Percentiles rank a stretch among this genome's conserved stretches.
These are phyloP conservation scores for Sialia sialis DNA, from an alignment of 2,113 vertebrate species.

Conservation along the genomic window DNA sequence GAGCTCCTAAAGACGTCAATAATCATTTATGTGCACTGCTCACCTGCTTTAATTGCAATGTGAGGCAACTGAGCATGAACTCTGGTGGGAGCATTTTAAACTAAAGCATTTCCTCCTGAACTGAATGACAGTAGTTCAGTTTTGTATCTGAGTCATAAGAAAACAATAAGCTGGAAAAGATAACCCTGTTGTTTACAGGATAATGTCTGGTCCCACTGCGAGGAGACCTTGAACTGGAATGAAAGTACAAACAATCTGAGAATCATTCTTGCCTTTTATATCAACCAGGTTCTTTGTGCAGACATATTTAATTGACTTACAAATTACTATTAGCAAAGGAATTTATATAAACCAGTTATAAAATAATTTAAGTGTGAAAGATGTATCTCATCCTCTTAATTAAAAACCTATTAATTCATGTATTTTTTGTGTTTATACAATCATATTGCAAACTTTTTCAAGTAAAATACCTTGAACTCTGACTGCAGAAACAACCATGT, in stretches of 20 bases:
- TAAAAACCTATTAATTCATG: not conserved
- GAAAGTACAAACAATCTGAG: not conserved
- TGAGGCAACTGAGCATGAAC: not conserved
- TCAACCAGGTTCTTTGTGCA: not conserved
- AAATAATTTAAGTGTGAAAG: not conserved
- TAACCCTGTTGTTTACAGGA: not conserved
- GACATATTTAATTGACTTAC: not conserved
- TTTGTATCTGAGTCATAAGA: not conserved
- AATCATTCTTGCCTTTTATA: not conserved
- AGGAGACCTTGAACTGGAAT: conserved; percentile 25
- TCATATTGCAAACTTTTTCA: not conserved
- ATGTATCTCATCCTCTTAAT: not conserved
- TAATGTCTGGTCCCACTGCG: fast-evolving
- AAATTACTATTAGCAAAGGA: not conserved
- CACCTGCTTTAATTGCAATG: not conserved
- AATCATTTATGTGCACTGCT: not conserved
- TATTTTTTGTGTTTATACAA: not conserved
- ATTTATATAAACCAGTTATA: not conserved
- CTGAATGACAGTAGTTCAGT: not conserved
- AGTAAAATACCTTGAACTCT: not conserved
- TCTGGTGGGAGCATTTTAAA: not conserved
- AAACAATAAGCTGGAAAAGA: conserved; percentile 4
- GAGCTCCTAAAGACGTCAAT: not conserved
- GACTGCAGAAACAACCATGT: not conserved
- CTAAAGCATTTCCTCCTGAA: not conserved